Conservation (phyloP, 2,113 vertebrate species). For the Mirza zaza region DNA sequence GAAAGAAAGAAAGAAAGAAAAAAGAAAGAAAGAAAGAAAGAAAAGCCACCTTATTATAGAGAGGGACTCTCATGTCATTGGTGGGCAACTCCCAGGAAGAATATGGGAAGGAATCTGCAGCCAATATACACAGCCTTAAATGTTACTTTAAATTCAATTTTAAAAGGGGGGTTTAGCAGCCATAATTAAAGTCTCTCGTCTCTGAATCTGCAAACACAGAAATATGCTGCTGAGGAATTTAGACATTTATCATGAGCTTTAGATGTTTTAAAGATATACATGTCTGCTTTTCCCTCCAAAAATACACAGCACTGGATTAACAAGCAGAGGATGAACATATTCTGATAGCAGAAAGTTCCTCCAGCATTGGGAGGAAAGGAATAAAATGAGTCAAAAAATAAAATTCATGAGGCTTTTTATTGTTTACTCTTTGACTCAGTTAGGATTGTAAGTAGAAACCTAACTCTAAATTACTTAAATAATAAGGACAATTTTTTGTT, state of each 20-base stretch:
- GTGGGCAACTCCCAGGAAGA: slow-evolving; percentile 70
- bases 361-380: background rate
- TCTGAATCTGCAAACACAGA: slow-evolving; percentile 65
- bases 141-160: slow-evolving; percentile 69
- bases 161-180: slow-evolving; percentile 59
- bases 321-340: background rate
- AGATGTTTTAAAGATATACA: slow-evolving; percentile 29
- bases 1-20: background rate
- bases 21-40: background rate
- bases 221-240: slow-evolving; percentile 53
- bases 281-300: background rate
- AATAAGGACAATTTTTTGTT: background rate
- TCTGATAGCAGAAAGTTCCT: background rate
- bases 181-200: slow-evolving; percentile 64
- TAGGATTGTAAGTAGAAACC: background rate
- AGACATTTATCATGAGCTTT: slow-evolving; percentile 54
- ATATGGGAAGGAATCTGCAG: slow-evolving; percentile 53
- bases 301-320: background rate
- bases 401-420: background rate
- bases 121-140: slow-evolving; percentile 66
- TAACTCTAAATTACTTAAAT: background rate
- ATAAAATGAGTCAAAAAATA: slow-evolving; percentile 2
- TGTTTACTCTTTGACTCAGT: background rate
- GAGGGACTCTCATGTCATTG: background rate
- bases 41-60: slow-evolving; percentile 54